These are phyloP conservation scores for Hoplodrina ambigua DNA, from an alignment of 2,888 invertebrate species.

Conservation along the genomic window DNA sequence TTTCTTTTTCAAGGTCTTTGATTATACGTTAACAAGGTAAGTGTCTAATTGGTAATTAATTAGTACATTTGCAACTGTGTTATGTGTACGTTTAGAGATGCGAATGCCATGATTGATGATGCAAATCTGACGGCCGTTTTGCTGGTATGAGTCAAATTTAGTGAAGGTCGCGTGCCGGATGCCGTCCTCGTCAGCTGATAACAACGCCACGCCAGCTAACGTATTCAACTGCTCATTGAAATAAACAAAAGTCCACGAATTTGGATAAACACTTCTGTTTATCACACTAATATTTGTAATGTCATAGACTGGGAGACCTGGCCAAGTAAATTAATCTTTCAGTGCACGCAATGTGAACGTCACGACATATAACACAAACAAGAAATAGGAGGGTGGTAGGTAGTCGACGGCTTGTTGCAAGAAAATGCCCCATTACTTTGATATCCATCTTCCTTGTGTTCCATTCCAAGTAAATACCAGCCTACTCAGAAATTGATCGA, in stretches of 20 bases:
- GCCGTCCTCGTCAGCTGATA: constrained; percentile 79
- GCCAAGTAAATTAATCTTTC: constrained; percentile 50
- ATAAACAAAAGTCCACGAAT: constrained; percentile 56
- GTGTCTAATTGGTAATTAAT: constrained; percentile 37
- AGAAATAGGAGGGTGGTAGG: constrained; percentile 4
- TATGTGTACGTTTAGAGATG: constrained; percentile 59
- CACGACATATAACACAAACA: constrained; percentile 46
- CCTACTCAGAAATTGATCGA: constrained; percentile 5
- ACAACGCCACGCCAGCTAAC: constrained; percentile 62
- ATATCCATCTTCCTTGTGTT: constrained; percentile 32
- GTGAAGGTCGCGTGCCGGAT: constrained; percentile 80
- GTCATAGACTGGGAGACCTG: constrained; percentile 30
- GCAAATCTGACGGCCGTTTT: constrained; percentile 73
- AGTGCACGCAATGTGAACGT: constrained; percentile 56
- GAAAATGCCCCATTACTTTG: constrained; percentile 39
- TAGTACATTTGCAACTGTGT: constrained; percentile 59
- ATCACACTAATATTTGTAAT: constrained; percentile 42
- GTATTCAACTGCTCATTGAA: constrained; percentile 60
- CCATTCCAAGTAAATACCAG: constrained; percentile 1
- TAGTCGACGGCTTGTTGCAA: constrained; percentile 25
- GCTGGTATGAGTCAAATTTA: constrained; percentile 77
- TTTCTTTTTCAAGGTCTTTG: constrained; percentile 27
- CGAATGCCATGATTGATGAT: constrained; percentile 73
- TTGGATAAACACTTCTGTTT: constrained; percentile 42
- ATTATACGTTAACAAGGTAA: constrained; percentile 29